Evolutionary conservation across 1,140 invertebrate genomes (phyloP), one percentile per base, ranked within the genome.

Genomic region (Heliconius hermathena): DNA sequence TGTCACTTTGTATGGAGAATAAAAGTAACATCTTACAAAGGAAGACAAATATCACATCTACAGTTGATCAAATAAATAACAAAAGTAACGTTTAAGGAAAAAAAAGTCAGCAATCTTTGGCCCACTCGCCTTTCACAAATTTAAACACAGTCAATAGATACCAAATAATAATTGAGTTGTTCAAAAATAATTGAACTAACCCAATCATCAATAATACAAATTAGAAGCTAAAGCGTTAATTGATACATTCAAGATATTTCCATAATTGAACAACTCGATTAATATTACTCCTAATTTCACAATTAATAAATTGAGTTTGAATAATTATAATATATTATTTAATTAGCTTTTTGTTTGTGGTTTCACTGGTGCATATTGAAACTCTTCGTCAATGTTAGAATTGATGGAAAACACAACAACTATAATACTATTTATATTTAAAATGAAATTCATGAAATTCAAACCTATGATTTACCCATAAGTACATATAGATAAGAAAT

Each of bases 161-260:
- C 1, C 9, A 66, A 66, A 66, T 29, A 26, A 66, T 29, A 66
- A 66, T 66, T 66, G 26, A 66, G 9, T 66, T 26, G 60, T 66
- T 29, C 60, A 29, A 66, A 66, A 66, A 29, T 66, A 66, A 66
- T 66, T 66, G 60, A 29, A 66, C 60, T 66, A 66, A 66, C 11
- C 26, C 22, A 66, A 66, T 66, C 22, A 66, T 66, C 22, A 29
- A 66, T 66, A 66, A 66, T 66, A 66, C 26, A 66, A 66, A 66
- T 29, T 66, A 66, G 60, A 66, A 66, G 22, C 60, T 66, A 26
- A 26, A 66, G 22, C 22, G 60, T 66, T 66, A 66, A 66, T 66
- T 66, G 60, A 66, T 66, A 66, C 60, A 29, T 66, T 66, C 60
- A 66, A 66, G 60, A 66, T 66, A 66, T 66, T 66, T 66, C 60